Evolutionary conservation across 2,888 invertebrate species (phyloP), one percentile per base, ranked within the genome.

Genomic region (Aphrophora alni): DNA sequence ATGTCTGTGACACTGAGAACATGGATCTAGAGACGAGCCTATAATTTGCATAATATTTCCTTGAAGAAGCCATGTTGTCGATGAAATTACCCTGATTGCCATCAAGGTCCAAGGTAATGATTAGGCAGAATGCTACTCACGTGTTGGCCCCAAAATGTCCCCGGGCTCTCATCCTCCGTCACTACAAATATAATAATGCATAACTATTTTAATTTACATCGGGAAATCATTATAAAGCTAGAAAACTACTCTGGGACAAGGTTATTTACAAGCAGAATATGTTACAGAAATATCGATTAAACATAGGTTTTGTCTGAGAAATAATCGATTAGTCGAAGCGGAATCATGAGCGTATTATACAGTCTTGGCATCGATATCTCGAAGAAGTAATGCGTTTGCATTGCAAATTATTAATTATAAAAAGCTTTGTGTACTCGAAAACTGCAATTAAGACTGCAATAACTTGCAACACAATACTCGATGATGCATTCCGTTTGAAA

Each of bases 21-120:
- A 59, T 2, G 59, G n/a, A 0, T n/a, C 21, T 3, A 21, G 10
- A n/a, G 59, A 21, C 59, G 59, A 21, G 59, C 21, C 44, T 59
- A 59, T 59, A 59, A 59, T 59, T 59, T 59, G 59, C 59, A 59
- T 59, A 59, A 59, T 59, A 59, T 59, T 59, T 59, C 59, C 21
- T 21, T 8, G 44, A 21, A 21, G 59, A n/a, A 59, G 59, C 59
- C 59, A 59, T 59, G 59, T 59, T 59, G 59, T 59, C 21, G 59
- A 44, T 44, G 44, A 44, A 44, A 44, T 59, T 59, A 59, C 59
- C 21, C 59, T 59, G 59, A 59, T 59, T 59, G 59, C 59, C 59
- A 59, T 59, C 59, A 59, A n/a, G 59, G 59, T 21, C 59, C 59
- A 44, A 10, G 44, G 3, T 44, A 44, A 44, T 44, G 44, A 44